Evolutionary conservation across 1,140 invertebrate species (phyloP).

Genomic region (Stratiolaelaps scimitus): DNA sequence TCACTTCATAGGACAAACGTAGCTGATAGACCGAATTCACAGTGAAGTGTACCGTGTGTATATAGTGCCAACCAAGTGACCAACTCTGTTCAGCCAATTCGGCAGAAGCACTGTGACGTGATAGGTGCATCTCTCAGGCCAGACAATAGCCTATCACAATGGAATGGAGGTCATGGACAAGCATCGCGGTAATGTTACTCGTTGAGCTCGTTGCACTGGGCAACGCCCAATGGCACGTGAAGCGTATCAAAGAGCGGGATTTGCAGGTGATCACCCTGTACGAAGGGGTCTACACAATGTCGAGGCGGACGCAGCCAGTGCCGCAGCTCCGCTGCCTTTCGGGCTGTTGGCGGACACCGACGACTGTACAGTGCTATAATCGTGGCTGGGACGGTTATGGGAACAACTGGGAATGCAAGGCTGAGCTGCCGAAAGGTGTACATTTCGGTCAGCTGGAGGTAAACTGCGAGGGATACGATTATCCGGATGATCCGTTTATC

Average conservation of each 20-base stretch:
- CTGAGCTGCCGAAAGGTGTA: constrained; percentile 33
- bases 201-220: no score
- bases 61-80: no score
- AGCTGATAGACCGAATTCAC: no score
- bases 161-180: no score
- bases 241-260: constrained; percentile 41
- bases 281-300: constrained; percentile 43
- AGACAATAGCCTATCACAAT: no score
- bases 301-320: constrained; percentile 44
- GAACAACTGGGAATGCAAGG: constrained; percentile 13
- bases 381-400: constrained; percentile 46
- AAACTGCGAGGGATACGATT: constrained; percentile 50
- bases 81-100: no score
- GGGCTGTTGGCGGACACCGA: constrained; percentile 34
- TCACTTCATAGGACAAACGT: no score
- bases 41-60: no score
- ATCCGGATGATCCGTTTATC: constrained; percentile 49
- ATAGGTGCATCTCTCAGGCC: no score
- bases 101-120: no score
- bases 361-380: constrained; percentile 50
- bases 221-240: no score
- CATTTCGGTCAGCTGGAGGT: constrained; percentile 44
- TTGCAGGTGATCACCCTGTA: constrained; percentile 45
- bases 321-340: constrained; percentile 42
- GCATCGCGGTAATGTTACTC: no score